Evolutionary conservation across 2,113 vertebrate genomes (phyloP), one percentile per base, ranked within the genome.

Genomic region (Eubucco bourcierii): DNA sequence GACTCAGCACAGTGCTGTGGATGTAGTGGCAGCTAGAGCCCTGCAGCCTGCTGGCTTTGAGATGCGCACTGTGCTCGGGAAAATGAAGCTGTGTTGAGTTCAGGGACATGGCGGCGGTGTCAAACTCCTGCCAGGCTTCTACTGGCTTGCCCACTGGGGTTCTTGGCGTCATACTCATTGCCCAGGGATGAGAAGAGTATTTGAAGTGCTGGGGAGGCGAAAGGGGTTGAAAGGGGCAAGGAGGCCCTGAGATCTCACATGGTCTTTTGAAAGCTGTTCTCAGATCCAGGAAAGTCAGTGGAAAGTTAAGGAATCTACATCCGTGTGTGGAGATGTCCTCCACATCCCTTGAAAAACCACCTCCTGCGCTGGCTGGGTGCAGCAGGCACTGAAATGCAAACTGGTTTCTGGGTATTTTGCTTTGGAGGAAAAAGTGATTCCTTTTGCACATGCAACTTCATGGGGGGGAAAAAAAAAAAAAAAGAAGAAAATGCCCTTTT

Each of bases 101-200:
- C 50, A 68, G 29, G 16, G 15, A 21, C 0, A 0, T 24, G 25
- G 31, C 12, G 16, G 44, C 72, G 59, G 41, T 0, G 1, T 23
- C 41, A 31, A 25, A 44, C 17, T 41, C 37, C 77, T n/a, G 50
- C 25, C 56, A 60, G 44, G 27, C 16, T 70, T 66, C 68, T 60
- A 28, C 53, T 44, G 50, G 12, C 46, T 50, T 50, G 66, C 15
- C 12, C 41, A 11, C 2, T 1, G 28, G 55, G 12, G 78, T 7
- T 60, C 44, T 23, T 4, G 2, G 27, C 33, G 44, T 28, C 7
- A 4, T 27, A 39, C 19, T 88, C 37, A 17, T 60, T 64, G 13
- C 46, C 52, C 0, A 1, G 37, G 61, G 47, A 33, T 8, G 12
- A 41, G 50, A 28, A 84, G 19, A 37, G 17, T 41, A 37, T 4